Percentiles rank a stretch among this genome's conserved stretches.
Conservation (phyloP, 2,113 vertebrate genomes). For the Microtus montanus region DNA sequence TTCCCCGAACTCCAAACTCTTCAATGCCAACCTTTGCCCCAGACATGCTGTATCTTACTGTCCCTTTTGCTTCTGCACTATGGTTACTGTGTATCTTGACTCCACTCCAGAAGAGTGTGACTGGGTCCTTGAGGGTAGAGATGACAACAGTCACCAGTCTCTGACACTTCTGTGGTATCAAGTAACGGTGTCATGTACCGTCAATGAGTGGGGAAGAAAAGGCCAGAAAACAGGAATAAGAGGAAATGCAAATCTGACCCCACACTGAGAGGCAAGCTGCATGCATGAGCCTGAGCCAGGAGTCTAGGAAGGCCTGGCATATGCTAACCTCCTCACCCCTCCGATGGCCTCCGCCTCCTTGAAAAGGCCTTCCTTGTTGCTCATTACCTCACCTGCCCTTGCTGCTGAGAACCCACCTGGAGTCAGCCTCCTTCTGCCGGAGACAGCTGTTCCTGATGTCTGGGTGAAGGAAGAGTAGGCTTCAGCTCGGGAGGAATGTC, state of each 20-base stretch:
- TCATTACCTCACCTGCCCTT: slow-evolving; percentile 61
- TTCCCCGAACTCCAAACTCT: background rate
- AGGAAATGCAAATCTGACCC: background rate
- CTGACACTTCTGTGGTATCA: background rate
- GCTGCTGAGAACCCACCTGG: slow-evolving; percentile 13
- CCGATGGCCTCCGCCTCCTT: background rate
- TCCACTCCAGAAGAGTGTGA: background rate
- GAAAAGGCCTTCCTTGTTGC: slow-evolving; percentile 20
- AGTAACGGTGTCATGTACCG: background rate
- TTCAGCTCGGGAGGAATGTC: slow-evolving; percentile 14
- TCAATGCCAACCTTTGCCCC: background rate
- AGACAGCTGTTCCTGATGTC: slow-evolving; percentile 71
- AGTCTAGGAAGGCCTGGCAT: background rate
- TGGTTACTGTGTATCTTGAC: background rate
- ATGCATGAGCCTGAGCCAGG: background rate
- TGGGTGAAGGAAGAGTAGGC: slow-evolving; percentile 46
- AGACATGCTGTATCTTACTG: background rate
- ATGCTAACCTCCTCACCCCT: background rate
- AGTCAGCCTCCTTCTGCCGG: slow-evolving; percentile 51
- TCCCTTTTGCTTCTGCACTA: background rate
- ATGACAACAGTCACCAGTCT: accelerated
- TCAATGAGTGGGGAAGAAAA: background rate
- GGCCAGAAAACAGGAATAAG: background rate
- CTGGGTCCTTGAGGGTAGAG: background rate
- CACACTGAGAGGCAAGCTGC: slow-evolving; percentile 48